A percentile compares a stretch with the other conserved stretches of the same genome.
phyloP scores from a whole-genome alignment of 2,888 invertebrate genomes.

The Megaustenia siamemsis region DNA sequence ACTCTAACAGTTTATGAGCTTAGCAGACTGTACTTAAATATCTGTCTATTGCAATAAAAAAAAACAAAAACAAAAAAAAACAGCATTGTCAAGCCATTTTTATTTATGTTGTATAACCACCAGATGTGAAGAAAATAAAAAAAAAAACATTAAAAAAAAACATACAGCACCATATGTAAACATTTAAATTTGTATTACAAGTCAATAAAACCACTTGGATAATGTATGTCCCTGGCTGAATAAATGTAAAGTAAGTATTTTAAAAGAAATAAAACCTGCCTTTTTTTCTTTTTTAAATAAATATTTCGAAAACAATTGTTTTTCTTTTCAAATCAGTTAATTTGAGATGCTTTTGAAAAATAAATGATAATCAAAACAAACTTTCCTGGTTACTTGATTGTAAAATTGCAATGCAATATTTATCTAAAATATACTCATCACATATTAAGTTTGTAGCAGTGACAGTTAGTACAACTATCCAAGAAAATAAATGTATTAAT shows the following conservation, averaged over 20 bases:
- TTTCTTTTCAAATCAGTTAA: background rate
- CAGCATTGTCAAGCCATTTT: constrained; percentile 38
- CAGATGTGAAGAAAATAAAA: constrained; percentile 35
- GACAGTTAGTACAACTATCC: background rate
- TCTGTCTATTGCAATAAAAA: constrained; percentile 9
- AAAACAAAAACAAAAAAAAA: background rate
- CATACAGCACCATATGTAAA: constrained; percentile 54
- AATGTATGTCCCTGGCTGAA: constrained; percentile 39
- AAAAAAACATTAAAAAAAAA: constrained; percentile 17
- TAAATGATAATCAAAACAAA: background rate
- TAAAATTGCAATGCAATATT: background rate
- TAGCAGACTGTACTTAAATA: constrained; percentile 39
- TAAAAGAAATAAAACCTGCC: background rate
- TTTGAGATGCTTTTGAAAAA: background rate
- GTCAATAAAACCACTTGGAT: constrained; percentile 44
- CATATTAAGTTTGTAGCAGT: background rate
- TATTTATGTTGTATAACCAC: constrained; percentile 39
- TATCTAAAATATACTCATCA: background rate
- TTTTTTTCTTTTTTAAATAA: background rate
- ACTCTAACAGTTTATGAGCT: background rate
- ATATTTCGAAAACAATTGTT: background rate
- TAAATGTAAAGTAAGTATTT: background rate
- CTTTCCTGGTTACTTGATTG: background rate
- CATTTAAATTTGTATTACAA: constrained; percentile 10
- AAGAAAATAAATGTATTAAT: background rate